These are phyloP conservation scores for Hapalemur alaotrensis DNA, from an alignment of 2,797 vertebrate genomes.

Conservation along the genomic window DNA sequence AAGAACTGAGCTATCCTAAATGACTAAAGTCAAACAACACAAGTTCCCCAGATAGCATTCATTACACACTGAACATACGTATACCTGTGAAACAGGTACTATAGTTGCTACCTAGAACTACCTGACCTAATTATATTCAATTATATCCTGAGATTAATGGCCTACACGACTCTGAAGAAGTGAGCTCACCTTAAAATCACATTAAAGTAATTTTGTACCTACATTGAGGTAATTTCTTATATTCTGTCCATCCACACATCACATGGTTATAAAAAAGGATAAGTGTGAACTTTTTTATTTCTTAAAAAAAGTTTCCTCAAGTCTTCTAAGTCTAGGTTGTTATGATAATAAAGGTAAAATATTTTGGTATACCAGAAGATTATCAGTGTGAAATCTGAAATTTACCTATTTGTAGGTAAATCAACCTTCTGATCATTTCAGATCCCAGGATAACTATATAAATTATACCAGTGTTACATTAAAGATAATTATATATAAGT, in stretches of 20 bases:
- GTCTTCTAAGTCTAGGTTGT: neutral
- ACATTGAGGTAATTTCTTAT: neutral
- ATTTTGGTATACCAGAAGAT: neutral
- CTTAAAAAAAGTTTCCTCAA: neutral
- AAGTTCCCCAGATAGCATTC: neutral
- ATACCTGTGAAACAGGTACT: neutral
- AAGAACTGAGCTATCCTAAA: neutral
- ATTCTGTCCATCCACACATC: neutral
- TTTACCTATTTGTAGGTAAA: too few species aligned
- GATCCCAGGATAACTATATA: neutral
- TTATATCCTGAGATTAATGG: neutral
- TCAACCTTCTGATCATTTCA: neutral
- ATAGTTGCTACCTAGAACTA: neutral
- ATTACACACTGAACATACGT: neutral
- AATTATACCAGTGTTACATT: neutral
- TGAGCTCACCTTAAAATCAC: neutral
- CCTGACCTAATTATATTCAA: neutral
- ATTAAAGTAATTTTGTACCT: neutral
- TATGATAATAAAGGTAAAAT: neutral
- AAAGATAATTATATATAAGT: neutral
- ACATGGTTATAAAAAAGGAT: slow-evolving; percentile 12
- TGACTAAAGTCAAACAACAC: neutral
- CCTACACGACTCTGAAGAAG: neutral
- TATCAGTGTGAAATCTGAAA: neutral
- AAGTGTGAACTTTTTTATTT: neutral